Percentiles rank a stretch among this genome's conserved stretches.
Evolutionary conservation across 2,888 invertebrate genomes (phyloP).

Genomic region (Leptopilina drosophilae): DNA sequence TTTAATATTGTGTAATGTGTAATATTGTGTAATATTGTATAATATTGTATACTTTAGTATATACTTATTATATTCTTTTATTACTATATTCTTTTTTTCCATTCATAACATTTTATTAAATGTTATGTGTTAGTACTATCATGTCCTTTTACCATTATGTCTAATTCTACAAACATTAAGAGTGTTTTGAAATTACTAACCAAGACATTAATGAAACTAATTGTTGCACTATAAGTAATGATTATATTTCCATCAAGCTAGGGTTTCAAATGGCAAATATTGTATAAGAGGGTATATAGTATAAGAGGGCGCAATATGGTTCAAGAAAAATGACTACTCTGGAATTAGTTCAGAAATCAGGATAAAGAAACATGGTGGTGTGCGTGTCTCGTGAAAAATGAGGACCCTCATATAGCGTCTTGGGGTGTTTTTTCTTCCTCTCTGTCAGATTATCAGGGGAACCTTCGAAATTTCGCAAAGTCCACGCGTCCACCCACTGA

Average conservation of each 20-base stretch:
- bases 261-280: too few species aligned
- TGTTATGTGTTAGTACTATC: too few species aligned
- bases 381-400: conserved; percentile 55
- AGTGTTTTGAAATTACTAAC: too few species aligned
- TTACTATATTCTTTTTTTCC: too few species aligned
- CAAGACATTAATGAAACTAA: too few species aligned
- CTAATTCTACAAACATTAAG: too few species aligned
- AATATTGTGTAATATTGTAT: too few species aligned
- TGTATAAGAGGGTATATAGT: not conserved
- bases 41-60: too few species aligned
- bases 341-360: conserved; percentile 52
- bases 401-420: conserved; percentile 54
- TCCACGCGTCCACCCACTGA: conserved; percentile 34
- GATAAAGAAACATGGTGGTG: conserved; percentile 51
- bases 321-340: conserved; percentile 52
- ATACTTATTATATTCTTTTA: too few species aligned
- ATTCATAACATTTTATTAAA: too few species aligned
- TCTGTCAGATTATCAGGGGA: not conserved
- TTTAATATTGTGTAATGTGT: too few species aligned
- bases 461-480: conserved; percentile 48
- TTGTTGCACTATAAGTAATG: not conserved
- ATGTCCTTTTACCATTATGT: too few species aligned
- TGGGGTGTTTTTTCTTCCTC: not conserved
- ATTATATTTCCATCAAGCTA: not conserved
- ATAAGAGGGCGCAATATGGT: conserved; percentile 37